Evolutionary conservation across 2,797 vertebrate genomes (phyloP).

Genomic region (Sebastes minor): DNA sequence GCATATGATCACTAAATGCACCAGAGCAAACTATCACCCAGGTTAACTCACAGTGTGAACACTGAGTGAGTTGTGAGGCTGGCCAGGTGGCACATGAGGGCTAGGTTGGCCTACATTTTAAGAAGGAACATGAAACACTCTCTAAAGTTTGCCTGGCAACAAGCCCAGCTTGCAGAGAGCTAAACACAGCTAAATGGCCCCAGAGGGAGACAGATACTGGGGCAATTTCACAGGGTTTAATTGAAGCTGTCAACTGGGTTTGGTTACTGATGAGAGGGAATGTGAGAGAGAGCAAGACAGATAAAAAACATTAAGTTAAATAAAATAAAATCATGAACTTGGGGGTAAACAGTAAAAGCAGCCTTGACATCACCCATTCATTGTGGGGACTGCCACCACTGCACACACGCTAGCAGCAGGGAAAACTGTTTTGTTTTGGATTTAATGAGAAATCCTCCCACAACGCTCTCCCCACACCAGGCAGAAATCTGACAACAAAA

Average conservation of each 20-base stretch:
- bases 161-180: conserved; percentile 54
- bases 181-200: conserved; percentile 66
- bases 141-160: conserved; percentile 64
- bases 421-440: conserved; percentile 22
- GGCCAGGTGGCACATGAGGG: conserved; percentile 31
- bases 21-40: not conserved
- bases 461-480: not conserved
- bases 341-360: not conserved
- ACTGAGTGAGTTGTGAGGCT: not conserved
- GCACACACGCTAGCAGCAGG: not conserved
- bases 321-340: conserved; percentile 12
- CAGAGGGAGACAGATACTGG: conserved; percentile 62
- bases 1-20: not conserved
- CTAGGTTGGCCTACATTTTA: conserved; percentile 52
- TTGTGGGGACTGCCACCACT: not conserved
- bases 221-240: conserved; percentile 64
- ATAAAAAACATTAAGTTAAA: conserved; percentile 11
- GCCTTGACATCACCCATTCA: conserved; percentile 6
- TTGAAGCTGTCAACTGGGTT: conserved; percentile 52
- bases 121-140: conserved; percentile 46
- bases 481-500: conserved; percentile 30
- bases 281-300: not conserved
- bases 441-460: conserved; percentile 43
- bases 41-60: not conserved
- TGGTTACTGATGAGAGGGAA: conserved; percentile 54